Evolutionary conservation across 2,113 vertebrate genomes (phyloP), one percentile per base, ranked within the genome.

Genomic region (Cyanoderma ruficeps): DNA sequence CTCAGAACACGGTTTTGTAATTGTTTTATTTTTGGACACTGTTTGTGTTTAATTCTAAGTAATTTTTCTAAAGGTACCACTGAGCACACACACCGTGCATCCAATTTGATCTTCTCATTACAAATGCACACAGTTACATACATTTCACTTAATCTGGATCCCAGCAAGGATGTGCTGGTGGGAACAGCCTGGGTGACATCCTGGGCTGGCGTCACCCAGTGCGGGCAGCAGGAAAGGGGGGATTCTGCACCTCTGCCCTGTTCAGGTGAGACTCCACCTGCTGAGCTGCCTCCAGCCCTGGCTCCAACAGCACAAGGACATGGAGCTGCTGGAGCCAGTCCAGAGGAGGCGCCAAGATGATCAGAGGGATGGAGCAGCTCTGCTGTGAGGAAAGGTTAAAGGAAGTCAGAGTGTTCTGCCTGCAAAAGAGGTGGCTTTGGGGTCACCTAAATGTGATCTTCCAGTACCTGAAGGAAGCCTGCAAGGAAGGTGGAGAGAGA

Each of bases 31-130:
- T 95, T 83, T 55, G 57, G 64, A 68, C 79, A 90, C 59, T 83
- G 46, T 37, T 83, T 94, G 22, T 94, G 30, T 96, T 97, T 97
- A 96, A 97, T 97, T 96, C 92, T 53, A 96, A 97, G 87, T 86
- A 12, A 78, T 94, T 96, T 94, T 96, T 88, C 94, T 92, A 64
- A 87, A 74, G 55, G 79, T 53, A 49, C 57, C 39, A 42, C n/a
- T 37, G 17, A 74, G 42, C 6, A 15, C 39, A 67, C 0, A 0
- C 11, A 30, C 61, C 19, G 3, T 50, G 22, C 52, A 56, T 95
- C 80, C 59, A 47, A 31, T 84, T 94, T 94, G 78, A 49, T 64
- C 37, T 44, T 96, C 80, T 91, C 74, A 86, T 96, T 94, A 72
- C 28, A 17, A 49, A 70, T 87, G 83, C 30, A 72, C 41, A 31